Evolutionary conservation across 2,888 invertebrate genomes (phyloP), one percentile per base, ranked within the genome.

Genomic region (Eupithecia vulgata): DNA sequence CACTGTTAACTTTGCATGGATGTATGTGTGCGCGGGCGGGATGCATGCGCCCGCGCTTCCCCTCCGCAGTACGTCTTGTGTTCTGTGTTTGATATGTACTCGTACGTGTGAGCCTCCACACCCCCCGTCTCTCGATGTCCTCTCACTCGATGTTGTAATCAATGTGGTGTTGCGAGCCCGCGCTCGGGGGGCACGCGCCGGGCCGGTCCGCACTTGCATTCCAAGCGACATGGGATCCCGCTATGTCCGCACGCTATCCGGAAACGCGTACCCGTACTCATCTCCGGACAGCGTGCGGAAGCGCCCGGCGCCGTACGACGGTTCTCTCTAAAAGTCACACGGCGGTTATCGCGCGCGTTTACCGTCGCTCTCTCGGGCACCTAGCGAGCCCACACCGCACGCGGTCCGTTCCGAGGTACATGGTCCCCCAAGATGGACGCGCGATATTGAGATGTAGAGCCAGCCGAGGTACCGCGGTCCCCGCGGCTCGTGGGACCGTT

Each of bases 361-460:
- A 85, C 86, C 62, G 62, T n/a, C 25, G 8, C 34, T 82, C 85
- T 87, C 70, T 42, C 85, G 85, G 87, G 88, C 85, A 87, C 85
- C 82, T 81, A 84, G 85, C 86, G 86, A 88, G 88, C 89, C 84
- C 88, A 85, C 89, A 90, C 87, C 88, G 90, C 89, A 87, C 90
- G 94, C 94, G 91, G 90, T 92, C 89, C 91, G 95, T 95, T 95
- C 95, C 95, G 95, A 95, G 95, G 95, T 95, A 95, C 95, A 95
- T 94, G 94, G 92, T 92, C 94, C 94, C 94, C 95, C 87, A 90
- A 88, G 88, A 89, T 83, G 93, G 90, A 90, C 93, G 93, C 91
- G 94, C 94, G 95, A 94, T 94, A 91, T 95, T 94, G 95, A 95
- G 95, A 94, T 94, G 92, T 94, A 94, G 95, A 94, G 91, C 92